A percentile compares a stretch with the other conserved stretches of the same genome.
phyloP scores from a whole-genome alignment of 2,888 invertebrate species.

The Himalopsyche japonica region DNA sequence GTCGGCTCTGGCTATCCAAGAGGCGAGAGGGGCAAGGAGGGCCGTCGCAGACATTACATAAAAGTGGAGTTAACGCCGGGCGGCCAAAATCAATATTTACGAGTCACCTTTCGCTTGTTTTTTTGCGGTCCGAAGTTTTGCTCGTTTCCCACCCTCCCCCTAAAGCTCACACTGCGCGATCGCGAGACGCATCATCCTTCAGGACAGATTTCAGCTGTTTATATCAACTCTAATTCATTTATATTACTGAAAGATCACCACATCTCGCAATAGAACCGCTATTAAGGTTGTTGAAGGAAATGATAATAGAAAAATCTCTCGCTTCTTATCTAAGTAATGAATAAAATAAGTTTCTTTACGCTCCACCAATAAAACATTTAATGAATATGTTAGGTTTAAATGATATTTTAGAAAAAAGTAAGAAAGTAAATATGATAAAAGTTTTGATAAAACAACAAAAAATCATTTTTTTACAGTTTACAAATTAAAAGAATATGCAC shows the following conservation, averaged over 20 bases:
- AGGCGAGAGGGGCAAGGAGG: not conserved
- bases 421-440: no score
- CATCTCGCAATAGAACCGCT: no score
- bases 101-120: slow-evolving; percentile 32
- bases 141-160: not conserved
- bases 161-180: not conserved
- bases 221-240: not conserved
- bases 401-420: no score
- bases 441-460: no score
- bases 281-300: no score
- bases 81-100: slow-evolving; percentile 36
- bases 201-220: not conserved
- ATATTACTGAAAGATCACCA: not conserved
- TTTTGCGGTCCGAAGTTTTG: slow-evolving; percentile 6
- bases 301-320: no score
- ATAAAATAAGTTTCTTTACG: no score
- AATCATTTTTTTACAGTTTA: no score
- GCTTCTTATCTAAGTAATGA: no score
- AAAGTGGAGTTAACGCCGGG: slow-evolving; percentile 14
- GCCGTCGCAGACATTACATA: slow-evolving; percentile 19
- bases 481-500: no score
- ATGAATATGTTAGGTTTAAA: no score
- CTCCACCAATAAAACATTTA: no score
- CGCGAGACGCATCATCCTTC: not conserved
- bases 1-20: not conserved